These are phyloP conservation scores for Stegana nigrithorax DNA, from an alignment of 2,888 invertebrate species.

Conservation along the genomic window DNA sequence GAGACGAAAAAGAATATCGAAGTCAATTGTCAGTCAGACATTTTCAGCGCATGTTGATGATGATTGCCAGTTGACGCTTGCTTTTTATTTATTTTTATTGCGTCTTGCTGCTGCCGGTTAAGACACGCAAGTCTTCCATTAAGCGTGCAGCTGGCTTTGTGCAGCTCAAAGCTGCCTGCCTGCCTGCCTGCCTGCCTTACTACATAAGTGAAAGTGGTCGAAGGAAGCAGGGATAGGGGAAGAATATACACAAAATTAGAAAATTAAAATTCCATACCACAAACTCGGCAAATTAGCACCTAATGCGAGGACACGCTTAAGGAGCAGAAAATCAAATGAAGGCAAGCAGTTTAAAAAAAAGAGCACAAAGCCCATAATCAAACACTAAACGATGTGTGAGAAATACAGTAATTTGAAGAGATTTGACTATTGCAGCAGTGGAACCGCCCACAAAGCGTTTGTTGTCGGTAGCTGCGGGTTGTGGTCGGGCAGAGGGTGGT, in stretches of 20 bases:
- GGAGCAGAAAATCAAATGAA: constrained; percentile 24
- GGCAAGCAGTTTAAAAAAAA: constrained; percentile 10
- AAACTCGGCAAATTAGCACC: constrained; percentile 55
- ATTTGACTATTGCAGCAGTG: background rate
- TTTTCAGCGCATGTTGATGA: constrained; percentile 55
- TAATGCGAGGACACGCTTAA: constrained; percentile 5
- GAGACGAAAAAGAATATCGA: constrained; percentile 41
- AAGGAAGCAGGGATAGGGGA: constrained; percentile 35
- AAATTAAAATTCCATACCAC: constrained; percentile 29
- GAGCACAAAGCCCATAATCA: constrained; percentile 5
- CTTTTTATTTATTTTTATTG: background rate
- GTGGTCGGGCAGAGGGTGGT: no score
- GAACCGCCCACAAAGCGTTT: background rate
- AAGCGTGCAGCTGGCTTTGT: background rate
- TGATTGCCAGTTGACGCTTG: constrained; percentile 43
- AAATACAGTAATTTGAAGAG: no score
- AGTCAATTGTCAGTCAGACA: constrained; percentile 45
- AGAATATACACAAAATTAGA: constrained; percentile 15
- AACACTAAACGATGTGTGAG: constrained; percentile 7
- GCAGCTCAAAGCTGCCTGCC: constrained; percentile 21
- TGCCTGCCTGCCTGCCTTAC: no score
- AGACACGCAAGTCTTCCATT: background rate
- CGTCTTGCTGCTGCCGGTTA: no score
- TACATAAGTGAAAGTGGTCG: constrained; percentile 15
- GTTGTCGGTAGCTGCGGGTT: background rate